phyloP scores from a whole-genome alignment of 1,140 invertebrate species.

The Protaetia brevitarsis region DNA sequence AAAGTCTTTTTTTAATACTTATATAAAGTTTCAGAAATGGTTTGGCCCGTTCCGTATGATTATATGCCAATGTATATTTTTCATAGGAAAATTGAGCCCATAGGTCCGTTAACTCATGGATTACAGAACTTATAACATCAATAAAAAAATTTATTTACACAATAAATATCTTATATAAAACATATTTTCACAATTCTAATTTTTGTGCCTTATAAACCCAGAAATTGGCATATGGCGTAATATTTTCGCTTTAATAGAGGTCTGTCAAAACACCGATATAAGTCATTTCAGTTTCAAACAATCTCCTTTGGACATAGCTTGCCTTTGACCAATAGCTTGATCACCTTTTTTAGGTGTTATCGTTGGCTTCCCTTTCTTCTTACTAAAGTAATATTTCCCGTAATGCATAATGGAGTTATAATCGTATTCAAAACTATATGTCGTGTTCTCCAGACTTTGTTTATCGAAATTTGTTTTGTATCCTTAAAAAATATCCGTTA shows the following conservation, averaged over 20 bases:
- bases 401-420: constrained; percentile 75
- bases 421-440: constrained; percentile 65
- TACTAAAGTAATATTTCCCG: constrained; percentile 59
- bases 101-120: constrained; percentile 2
- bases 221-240: constrained; percentile 58
- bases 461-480: constrained; percentile 61
- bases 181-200: background rate
- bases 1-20: background rate
- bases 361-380: constrained; percentile 56
- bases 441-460: constrained; percentile 59
- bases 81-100: constrained; percentile 27
- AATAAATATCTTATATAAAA: background rate
- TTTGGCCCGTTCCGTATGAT: constrained; percentile 31
- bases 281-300: constrained; percentile 69
- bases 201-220: constrained; percentile 52
- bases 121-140: background rate
- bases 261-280: constrained; percentile 62
- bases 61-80: constrained; percentile 31
- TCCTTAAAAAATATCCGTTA: constrained; percentile 51
- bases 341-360: constrained; percentile 57
- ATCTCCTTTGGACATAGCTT: constrained; percentile 61
- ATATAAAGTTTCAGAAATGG: constrained; percentile 5
- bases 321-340: constrained; percentile 57
- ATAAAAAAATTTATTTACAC: background rate
- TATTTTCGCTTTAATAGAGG: constrained; percentile 57